Conservation (phyloP, 2,797 vertebrate genomes). For the Scarus forsteni region DNA sequence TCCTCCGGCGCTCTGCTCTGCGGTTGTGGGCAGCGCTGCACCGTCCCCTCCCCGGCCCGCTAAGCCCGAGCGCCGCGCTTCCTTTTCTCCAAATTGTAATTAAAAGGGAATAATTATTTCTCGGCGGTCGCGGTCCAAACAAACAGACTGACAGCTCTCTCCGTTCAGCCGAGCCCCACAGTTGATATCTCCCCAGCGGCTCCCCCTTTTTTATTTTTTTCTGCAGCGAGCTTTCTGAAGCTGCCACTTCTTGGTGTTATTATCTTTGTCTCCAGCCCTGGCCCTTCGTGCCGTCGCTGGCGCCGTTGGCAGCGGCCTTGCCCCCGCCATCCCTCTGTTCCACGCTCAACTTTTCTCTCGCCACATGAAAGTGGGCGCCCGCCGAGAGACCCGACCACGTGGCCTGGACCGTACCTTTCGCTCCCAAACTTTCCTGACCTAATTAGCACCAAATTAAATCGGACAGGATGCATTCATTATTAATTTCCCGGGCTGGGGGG, state of each 20-base stretch:
- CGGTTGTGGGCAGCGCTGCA: constrained; percentile 48
- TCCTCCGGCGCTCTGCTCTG: constrained; percentile 58
- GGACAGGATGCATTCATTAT: constrained; percentile 81
- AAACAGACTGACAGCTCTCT: constrained; percentile 79
- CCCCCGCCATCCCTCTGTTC: constrained; percentile 73
- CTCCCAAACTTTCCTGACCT: constrained; percentile 83
- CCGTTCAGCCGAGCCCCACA: constrained; percentile 58
- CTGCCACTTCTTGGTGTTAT: constrained; percentile 76
- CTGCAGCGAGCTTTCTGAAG: constrained; percentile 72
- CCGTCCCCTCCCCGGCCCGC: constrained; percentile 49
- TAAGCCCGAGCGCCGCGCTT: constrained; percentile 58
- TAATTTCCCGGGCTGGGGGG: constrained; percentile 62
- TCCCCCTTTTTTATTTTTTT: constrained; percentile 49
- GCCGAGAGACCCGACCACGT: constrained; percentile 71
- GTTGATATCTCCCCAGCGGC: constrained; percentile 77
- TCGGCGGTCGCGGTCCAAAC: constrained; percentile 78
- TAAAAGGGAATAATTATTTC: constrained; percentile 86
- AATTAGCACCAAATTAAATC: constrained; percentile 81
- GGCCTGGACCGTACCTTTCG: constrained; percentile 79
- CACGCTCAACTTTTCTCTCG: constrained; percentile 68
- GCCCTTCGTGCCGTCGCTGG: constrained; percentile 75
- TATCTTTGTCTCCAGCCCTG: constrained; percentile 85
- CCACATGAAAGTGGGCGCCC: constrained; percentile 77
- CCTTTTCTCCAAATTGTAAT: constrained; percentile 82
- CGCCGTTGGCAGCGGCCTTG: constrained; percentile 60